A percentile compares a stretch with the other conserved stretches of the same genome.
phyloP scores from a whole-genome alignment of 2,888 invertebrate genomes.

The Mythimna albipuncta region DNA sequence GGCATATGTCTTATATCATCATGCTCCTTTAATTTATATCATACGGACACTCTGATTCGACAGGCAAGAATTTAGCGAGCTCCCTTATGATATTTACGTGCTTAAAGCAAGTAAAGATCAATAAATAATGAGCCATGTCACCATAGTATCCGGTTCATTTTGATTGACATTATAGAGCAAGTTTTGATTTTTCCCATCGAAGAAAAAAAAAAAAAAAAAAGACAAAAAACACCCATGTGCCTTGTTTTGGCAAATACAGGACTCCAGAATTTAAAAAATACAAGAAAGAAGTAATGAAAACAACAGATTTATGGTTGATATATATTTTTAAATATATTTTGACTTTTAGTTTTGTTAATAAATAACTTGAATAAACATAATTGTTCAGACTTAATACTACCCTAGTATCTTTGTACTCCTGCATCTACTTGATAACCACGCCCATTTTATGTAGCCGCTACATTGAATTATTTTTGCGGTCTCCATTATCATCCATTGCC shows the following conservation, averaged over 20 bases:
- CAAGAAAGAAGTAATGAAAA: conserved; percentile 16
- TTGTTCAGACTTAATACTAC: conserved; percentile 20
- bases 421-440: not conserved
- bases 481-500: not conserved
- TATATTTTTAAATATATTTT: conserved; percentile 5
- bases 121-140: no score
- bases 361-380: conserved; percentile 10
- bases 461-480: not conserved
- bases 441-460: not conserved
- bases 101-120: no score
- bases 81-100: not conserved
- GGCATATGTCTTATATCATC: not conserved
- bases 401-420: not conserved
- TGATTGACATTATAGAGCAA: not conserved
- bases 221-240: no score
- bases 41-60: not conserved
- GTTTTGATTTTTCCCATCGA: no score
- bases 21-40: not conserved
- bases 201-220: no score
- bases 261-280: not conserved
- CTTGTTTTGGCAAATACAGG: not conserved
- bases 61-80: not conserved
- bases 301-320: not conserved
- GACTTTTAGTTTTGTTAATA: conserved; percentile 6
- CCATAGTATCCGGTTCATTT: not conserved